phyloP scores from a whole-genome alignment of 2,113 vertebrate species.

The Corythoichthys intestinalis region DNA sequence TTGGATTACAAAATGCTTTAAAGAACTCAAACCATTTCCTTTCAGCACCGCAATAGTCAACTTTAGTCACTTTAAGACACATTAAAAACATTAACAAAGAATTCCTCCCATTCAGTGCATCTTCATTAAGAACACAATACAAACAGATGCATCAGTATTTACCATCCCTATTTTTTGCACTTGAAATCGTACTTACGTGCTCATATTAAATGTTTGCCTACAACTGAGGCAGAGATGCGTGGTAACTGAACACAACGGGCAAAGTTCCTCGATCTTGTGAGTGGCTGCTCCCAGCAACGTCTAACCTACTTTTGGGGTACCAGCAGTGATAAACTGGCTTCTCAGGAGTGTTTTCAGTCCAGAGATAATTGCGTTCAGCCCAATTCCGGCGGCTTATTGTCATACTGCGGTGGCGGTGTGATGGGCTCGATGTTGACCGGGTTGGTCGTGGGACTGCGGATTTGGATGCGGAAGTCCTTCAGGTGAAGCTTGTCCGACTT shows the following conservation, averaged over 20 bases:
- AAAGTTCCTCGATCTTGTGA: background rate
- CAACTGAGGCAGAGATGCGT: background rate
- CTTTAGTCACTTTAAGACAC: background rate
- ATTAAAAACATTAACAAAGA: constrained; percentile 14
- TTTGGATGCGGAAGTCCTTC: constrained; percentile 81
- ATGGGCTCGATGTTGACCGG: constrained; percentile 84
- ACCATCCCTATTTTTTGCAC: background rate
- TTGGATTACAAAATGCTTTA: background rate
- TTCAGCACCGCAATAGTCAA: constrained; percentile 3
- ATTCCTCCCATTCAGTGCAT: constrained; percentile 11
- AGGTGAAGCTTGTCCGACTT: constrained; percentile 92
- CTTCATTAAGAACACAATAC: background rate
- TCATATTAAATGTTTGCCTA: background rate
- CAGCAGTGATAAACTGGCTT: constrained; percentile 24
- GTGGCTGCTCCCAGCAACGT: constrained; percentile 2
- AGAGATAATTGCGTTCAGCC: constrained; percentile 18
- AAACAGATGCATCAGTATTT: background rate
- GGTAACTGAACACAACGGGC: constrained; percentile 26
- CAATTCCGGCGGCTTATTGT: constrained; percentile 73
- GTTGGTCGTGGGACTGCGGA: constrained; percentile 62
- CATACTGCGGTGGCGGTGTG: constrained; percentile 88
- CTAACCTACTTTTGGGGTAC: constrained; percentile 20
- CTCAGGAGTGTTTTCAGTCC: constrained; percentile 22
- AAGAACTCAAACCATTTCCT: background rate
- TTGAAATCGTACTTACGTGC: background rate